A percentile compares a stretch with the other conserved stretches of the same genome.
Conservation (phyloP, 2,888 invertebrate genomes). For the Scaptomyza flava region DNA sequence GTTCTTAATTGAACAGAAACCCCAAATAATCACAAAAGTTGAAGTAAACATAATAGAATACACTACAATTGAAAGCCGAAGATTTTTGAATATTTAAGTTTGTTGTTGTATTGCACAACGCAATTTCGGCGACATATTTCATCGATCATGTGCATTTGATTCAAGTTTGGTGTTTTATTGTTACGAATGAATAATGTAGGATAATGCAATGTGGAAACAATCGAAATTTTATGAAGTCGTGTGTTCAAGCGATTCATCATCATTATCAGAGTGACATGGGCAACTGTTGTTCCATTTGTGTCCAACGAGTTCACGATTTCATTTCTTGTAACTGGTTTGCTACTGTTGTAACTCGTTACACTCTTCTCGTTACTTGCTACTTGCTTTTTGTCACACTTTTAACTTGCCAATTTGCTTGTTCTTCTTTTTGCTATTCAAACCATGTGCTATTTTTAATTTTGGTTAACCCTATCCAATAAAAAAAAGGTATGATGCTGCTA, state of each 20-base stretch:
- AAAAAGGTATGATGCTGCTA: constrained; percentile 4
- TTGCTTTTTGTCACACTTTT: neutral
- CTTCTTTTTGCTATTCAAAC: neutral
- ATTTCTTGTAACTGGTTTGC: neutral
- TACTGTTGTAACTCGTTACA: neutral
- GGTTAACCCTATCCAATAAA: constrained; percentile 18
- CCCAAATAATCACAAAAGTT: constrained; percentile 7
- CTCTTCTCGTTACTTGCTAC: neutral
- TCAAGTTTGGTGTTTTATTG: constrained; percentile 40
- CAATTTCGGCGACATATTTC: constrained; percentile 13
- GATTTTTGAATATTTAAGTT: constrained; percentile 23
- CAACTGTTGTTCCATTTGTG: constrained; percentile 1
- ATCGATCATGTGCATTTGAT: constrained; percentile 38
- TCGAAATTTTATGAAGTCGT: constrained; percentile 31
- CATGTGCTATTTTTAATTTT: constrained; percentile 11
- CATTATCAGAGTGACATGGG: constrained; percentile 9
- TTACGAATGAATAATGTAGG: constrained; percentile 44
- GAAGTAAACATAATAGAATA: constrained; percentile 9
- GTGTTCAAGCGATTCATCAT: constrained; percentile 11
- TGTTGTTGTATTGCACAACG: constrained; percentile 3
- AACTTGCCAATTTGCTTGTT: neutral
- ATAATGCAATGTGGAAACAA: constrained; percentile 48
- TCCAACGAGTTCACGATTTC: neutral
- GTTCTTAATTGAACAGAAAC: constrained; percentile 20
- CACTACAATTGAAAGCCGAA: constrained; percentile 57